Evolutionary conservation across 2,113 vertebrate species (phyloP).

Genomic region (Periophthalmodon schlosseri): DNA sequence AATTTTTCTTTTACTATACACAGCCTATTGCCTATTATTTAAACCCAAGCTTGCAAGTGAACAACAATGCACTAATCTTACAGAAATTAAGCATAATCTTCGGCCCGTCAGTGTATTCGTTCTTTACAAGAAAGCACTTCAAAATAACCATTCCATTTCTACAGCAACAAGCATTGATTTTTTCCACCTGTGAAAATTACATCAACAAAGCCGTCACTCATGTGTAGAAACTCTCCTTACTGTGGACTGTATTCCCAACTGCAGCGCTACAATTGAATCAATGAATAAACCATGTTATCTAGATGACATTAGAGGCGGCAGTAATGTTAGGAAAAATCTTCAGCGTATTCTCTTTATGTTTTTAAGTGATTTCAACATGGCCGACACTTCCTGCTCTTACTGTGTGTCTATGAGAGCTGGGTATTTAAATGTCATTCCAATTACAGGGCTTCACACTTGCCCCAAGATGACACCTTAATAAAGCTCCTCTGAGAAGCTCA

Average conservation of each 20-base stretch:
- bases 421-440: slow-evolving; percentile 50
- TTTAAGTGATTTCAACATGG: neutral
- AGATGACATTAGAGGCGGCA: slow-evolving; percentile 10
- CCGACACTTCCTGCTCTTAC: neutral
- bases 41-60: too few relatives aligned
- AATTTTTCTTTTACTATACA: too few relatives aligned
- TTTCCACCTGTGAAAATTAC: slow-evolving; percentile 11
- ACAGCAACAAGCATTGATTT: slow-evolving; percentile 3
- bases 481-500: slow-evolving; percentile 32
- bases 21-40: too few relatives aligned
- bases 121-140: too few relatives aligned
- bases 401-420: neutral
- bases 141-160: neutral
- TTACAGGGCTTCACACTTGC: slow-evolving; percentile 39
- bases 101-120: too few relatives aligned
- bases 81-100: too few relatives aligned
- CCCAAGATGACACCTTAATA: slow-evolving; percentile 30
- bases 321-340: neutral
- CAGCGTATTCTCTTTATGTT: slow-evolving; percentile 2
- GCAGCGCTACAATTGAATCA: neutral
- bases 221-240: slow-evolving; percentile 1
- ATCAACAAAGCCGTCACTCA: slow-evolving; percentile 6
- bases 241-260: neutral
- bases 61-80: too few relatives aligned
- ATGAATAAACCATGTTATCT: neutral